Evolutionary conservation across 2,888 invertebrate species (phyloP).

Genomic region (Aporophyla nigra): DNA sequence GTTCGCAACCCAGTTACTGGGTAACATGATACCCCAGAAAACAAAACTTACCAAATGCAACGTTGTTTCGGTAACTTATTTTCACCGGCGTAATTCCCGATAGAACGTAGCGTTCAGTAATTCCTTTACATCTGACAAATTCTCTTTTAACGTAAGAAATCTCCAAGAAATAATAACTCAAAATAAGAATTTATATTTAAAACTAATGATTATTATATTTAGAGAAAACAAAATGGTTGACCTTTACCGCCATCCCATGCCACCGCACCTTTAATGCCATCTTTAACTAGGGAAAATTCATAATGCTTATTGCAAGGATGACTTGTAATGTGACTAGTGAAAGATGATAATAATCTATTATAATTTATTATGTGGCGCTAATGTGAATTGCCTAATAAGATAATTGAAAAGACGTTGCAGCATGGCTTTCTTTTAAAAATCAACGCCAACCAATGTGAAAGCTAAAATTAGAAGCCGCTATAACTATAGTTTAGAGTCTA

Average conservation of each 20-base stretch:
- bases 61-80: no score
- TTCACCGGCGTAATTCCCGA: background rate
- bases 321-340: background rate
- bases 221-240: conserved; percentile 8
- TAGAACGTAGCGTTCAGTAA: background rate
- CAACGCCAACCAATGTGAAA: background rate
- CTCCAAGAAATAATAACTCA: background rate
- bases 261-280: background rate
- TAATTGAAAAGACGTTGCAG: background rate
- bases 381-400: background rate
- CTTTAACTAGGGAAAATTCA: background rate
- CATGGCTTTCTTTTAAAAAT: conserved; percentile 3
- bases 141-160: background rate
- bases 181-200: background rate
- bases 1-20: background rate
- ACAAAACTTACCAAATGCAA: background rate
- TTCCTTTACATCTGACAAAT: background rate
- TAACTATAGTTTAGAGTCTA: no score
- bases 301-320: background rate
- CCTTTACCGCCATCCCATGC: conserved; percentile 5
- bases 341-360: background rate
- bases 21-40: no score
- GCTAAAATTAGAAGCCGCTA: no score
- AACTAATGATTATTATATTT: background rate
- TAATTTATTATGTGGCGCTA: background rate